These are phyloP conservation scores for Hycleus cichorii DNA, from an alignment of 1,140 invertebrate genomes.

Conservation along the genomic window DNA sequence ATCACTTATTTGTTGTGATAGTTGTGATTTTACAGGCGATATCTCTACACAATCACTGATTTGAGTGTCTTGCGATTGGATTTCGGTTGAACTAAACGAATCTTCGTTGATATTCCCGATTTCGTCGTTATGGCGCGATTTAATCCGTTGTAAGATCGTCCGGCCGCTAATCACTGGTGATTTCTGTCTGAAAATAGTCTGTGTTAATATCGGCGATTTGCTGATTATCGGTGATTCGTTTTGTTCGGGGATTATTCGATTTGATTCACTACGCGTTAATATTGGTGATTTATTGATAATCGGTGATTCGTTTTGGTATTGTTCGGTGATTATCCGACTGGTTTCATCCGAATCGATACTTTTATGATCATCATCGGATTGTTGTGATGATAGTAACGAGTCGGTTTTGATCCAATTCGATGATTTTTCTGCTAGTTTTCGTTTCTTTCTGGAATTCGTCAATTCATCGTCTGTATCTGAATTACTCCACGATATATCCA, in stretches of 20 bases:
- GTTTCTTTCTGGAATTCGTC: not conserved
- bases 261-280: no score
- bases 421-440: not conserved
- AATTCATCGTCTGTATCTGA: conserved; percentile 13
- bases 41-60: not conserved
- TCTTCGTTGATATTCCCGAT: conserved; percentile 8
- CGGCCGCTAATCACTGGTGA: conserved; percentile 16
- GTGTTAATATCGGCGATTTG: not conserved
- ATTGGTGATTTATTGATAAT: conserved; percentile 2
- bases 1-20: not conserved
- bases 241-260: no score
- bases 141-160: conserved; percentile 7
- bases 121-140: conserved; percentile 4
- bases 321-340: no score
- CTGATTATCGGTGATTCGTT: conserved; percentile 9
- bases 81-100: not conserved
- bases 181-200: not conserved
- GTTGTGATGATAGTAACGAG: no score
- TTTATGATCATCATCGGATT: not conserved
- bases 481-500: conserved; percentile 25
- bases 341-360: no score
- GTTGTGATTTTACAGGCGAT: not conserved
- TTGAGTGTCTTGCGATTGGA: conserved; percentile 1
- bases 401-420: no score
- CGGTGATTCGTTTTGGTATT: conserved; percentile 1